Evolutionary conservation across 2,888 invertebrate species (phyloP).

Genomic region (Mimumesa dahlbomi): DNA sequence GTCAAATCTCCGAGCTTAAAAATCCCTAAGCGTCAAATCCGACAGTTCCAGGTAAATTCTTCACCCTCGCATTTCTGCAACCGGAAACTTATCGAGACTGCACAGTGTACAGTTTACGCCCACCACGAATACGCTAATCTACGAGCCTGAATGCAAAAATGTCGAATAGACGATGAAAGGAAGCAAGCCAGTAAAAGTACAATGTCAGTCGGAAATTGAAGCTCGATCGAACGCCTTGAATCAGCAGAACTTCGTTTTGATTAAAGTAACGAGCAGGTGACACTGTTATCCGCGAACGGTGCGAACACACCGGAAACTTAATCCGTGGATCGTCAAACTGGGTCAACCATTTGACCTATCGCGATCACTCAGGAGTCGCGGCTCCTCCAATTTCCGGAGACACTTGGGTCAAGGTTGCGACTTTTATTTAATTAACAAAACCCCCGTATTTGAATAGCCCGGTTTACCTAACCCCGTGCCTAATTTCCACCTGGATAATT

Average conservation of each 20-base stretch:
- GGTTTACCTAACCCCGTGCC: neutral
- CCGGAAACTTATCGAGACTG: too few species aligned
- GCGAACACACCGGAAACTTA: slow-evolving; percentile 41
- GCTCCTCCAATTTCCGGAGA: slow-evolving; percentile 41
- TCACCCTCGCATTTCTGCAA: too few species aligned
- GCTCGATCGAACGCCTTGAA: slow-evolving; percentile 16
- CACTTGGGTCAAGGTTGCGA: slow-evolving; percentile 38
- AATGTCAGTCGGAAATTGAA: slow-evolving; percentile 9
- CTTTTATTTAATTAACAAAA: slow-evolving; percentile 25
- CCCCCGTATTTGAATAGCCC: neutral
- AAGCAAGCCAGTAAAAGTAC: too few species aligned
- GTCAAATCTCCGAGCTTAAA: too few species aligned
- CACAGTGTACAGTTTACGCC: too few species aligned
- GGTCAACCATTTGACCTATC: slow-evolving; percentile 52
- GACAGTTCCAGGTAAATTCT: too few species aligned
- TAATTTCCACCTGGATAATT: neutral
- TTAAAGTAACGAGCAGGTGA: slow-evolving; percentile 34
- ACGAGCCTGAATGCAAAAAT: too few species aligned
- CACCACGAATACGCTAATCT: too few species aligned
- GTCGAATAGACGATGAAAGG: too few species aligned
- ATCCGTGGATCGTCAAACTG: slow-evolving; percentile 50
- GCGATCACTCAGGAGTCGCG: slow-evolving; percentile 37
- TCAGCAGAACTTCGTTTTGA: slow-evolving; percentile 35
- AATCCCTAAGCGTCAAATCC: too few species aligned
- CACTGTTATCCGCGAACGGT: slow-evolving; percentile 15